These are phyloP conservation scores for Paracentrotus lividus DNA, from an alignment of 53 echinoderm and acorn worm species.

Conservation along the genomic window DNA sequence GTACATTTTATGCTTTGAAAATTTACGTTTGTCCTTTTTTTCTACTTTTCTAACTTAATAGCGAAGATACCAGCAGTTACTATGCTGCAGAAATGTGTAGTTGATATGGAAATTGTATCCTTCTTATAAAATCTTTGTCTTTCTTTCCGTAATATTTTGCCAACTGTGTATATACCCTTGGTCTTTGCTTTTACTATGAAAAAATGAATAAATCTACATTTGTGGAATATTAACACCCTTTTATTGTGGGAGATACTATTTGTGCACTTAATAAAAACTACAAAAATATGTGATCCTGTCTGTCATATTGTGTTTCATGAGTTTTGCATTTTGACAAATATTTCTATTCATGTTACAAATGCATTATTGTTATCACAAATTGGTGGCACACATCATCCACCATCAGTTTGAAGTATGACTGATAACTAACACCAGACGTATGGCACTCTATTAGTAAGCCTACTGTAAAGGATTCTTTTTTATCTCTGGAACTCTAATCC, in stretches of 20 bases:
- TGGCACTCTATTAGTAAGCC: too few relatives aligned
- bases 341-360: not conserved
- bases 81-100: slow-evolving; percentile 15
- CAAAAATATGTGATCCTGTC: not conserved
- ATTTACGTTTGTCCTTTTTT: not conserved
- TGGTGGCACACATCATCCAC: too few relatives aligned
- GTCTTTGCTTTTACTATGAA: not conserved
- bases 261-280: slow-evolving; percentile 1
- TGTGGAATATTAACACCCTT: not conserved
- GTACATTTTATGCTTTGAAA: not conserved
- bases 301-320: not conserved
- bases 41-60: not conserved
- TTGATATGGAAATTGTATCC: not conserved
- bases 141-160: not conserved
- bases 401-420: too few relatives aligned
- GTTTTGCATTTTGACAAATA: not conserved
- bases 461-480: too few relatives aligned
- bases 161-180: not conserved
- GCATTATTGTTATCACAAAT: too few relatives aligned
- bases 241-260: not conserved
- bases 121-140: slow-evolving; percentile 7
- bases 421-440: too few relatives aligned
- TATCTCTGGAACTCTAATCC: not conserved
- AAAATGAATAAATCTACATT: not conserved
- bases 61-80: not conserved